phyloP scores from a whole-genome alignment of 2,888 invertebrate species.

The Pasiphila rectangulata region DNA sequence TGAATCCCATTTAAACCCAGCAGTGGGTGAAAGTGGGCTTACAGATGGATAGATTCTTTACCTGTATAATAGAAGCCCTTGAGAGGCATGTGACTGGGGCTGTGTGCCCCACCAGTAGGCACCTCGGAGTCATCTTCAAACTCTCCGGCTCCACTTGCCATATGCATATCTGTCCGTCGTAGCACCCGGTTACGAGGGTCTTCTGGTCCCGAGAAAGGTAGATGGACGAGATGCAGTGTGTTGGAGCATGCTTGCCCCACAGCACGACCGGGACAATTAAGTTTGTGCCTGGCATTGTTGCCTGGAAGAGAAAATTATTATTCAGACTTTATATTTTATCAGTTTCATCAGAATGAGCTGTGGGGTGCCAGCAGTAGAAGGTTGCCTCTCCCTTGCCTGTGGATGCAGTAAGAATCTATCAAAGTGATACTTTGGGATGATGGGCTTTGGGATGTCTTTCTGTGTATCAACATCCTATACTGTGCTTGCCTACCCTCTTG shows the following conservation, averaged over 20 bases:
- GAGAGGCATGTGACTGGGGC: constrained; percentile 96
- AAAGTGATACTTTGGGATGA: no score
- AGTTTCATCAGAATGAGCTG: no score
- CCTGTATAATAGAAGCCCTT: constrained; percentile 86
- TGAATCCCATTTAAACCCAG: no score
- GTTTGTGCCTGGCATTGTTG: constrained; percentile 88
- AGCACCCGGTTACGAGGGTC: constrained; percentile 97
- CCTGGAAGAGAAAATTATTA: no score
- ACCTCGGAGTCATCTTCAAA: constrained; percentile 94
- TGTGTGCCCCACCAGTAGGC: constrained; percentile 95
- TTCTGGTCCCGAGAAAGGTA: constrained; percentile 95
- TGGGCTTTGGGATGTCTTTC: no score
- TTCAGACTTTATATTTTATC: no score
- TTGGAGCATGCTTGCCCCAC: constrained; percentile 98
- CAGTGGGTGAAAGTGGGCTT: no score
- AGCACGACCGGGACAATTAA: constrained; percentile 98
- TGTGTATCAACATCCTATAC: no score
- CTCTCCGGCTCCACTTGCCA: constrained; percentile 91
- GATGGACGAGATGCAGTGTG: constrained; percentile 97
- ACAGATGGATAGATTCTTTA: constrained; percentile 35
- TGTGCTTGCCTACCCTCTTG: no score
- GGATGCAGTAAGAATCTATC: no score
- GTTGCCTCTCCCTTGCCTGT: no score
- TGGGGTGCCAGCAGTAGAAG: no score
- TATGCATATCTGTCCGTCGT: constrained; percentile 98